Evolutionary conservation across 2,888 invertebrate species (phyloP).

Genomic region (Yponomeuta sedellus): DNA sequence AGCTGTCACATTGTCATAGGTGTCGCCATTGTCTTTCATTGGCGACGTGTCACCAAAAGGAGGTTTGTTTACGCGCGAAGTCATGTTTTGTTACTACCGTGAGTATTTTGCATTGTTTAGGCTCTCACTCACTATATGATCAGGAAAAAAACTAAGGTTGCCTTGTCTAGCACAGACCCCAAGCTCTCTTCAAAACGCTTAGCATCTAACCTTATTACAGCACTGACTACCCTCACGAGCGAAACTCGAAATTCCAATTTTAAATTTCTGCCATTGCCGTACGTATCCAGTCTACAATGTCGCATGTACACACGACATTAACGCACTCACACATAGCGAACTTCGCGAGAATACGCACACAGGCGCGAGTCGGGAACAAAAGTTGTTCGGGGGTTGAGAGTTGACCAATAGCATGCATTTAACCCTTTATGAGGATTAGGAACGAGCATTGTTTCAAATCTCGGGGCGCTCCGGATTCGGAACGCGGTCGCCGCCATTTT

Average conservation of each 20-base stretch:
- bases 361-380: constrained; percentile 31
- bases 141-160: too few relatives aligned
- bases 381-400: constrained; percentile 42
- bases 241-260: neutral
- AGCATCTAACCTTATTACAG: neutral
- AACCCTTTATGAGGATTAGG: constrained; percentile 68
- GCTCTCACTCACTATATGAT: too few relatives aligned
- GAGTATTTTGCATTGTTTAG: too few relatives aligned
- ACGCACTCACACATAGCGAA: constrained; percentile 10
- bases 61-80: neutral
- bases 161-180: too few relatives aligned
- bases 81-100: neutral
- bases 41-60: neutral
- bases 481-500: constrained; percentile 62
- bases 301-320: constrained; percentile 8
- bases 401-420: constrained; percentile 74
- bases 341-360: constrained; percentile 33
- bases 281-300: neutral
- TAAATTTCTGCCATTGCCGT: neutral
- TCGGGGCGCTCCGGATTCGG: constrained; percentile 50
- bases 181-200: too few relatives aligned
- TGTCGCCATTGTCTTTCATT: constrained; percentile 15
- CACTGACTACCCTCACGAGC: neutral
- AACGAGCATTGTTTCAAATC: constrained; percentile 67
- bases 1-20: constrained; percentile 41